Conservation (phyloP, 2,888 invertebrate species). For the Entomobrya proxima region DNA sequence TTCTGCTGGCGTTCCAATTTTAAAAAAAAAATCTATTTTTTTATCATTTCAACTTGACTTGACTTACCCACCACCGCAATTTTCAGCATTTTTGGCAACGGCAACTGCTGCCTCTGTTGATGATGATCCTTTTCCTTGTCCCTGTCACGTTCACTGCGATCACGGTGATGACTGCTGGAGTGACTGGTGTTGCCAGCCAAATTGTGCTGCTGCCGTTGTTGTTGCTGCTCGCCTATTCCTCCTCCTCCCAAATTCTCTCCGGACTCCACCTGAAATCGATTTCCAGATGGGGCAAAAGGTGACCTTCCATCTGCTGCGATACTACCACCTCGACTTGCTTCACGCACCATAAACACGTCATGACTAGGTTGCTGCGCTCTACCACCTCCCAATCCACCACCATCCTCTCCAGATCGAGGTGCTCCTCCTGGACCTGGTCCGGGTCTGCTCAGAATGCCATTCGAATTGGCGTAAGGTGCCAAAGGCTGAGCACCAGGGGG, state of each 20-base stretch:
- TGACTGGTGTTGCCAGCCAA: neutral
- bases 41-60: neutral
- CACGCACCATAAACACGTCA: conserved; percentile 57
- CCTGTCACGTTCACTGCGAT: conserved; percentile 37
- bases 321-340: conserved; percentile 10
- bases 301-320: neutral
- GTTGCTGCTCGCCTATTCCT: neutral
- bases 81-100: conserved; percentile 70
- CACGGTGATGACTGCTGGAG: conserved; percentile 31
- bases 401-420: neutral
- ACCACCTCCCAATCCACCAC: conserved; percentile 17
- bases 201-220: conserved; percentile 8
- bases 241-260: neutral
- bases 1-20: neutral
- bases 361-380: conserved; percentile 55
- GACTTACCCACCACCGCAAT: conserved; percentile 73
- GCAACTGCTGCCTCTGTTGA: neutral
- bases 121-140: conserved; percentile 41
- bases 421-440: too few species aligned
- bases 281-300: conserved; percentile 34
- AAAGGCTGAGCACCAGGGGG: conserved; percentile 32
- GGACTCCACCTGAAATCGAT: conserved; percentile 36
- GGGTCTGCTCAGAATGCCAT: conserved; percentile 38
- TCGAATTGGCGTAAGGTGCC: conserved; percentile 26
- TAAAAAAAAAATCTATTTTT: neutral